Conservation (phyloP, 2,797 vertebrate species). For the Hapalemur alaotrensis region DNA sequence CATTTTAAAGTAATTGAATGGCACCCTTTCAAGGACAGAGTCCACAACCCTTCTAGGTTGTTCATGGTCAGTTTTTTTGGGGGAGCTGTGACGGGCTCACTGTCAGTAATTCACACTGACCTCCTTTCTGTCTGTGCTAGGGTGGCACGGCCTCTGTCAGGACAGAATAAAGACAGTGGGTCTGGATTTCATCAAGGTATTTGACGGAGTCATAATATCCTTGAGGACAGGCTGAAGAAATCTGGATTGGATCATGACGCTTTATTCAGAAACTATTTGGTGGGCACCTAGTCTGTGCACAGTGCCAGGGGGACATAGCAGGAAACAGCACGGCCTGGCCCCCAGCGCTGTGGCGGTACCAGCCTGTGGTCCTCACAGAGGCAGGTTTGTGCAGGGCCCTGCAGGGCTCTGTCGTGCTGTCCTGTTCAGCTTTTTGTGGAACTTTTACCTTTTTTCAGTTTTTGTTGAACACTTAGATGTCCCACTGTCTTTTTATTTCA, state of each 20-base stretch:
- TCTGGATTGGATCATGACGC: not conserved
- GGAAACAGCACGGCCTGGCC: not conserved
- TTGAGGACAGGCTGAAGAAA: not conserved
- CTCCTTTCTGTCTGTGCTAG: not conserved
- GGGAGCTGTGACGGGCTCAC: not conserved
- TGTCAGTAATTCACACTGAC: not conserved
- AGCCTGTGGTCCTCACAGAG: not conserved
- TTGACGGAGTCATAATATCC: not conserved
- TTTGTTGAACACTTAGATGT: not conserved
- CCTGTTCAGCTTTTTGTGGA: not conserved
- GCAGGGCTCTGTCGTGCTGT: not conserved
- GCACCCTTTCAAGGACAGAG: not conserved
- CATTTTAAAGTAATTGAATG: not conserved
- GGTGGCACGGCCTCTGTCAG: not conserved
- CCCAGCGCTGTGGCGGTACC: no score
- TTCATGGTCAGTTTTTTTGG: not conserved
- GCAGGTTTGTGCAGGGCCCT: not conserved
- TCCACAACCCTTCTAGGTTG: not conserved
- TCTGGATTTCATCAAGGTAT: not conserved
- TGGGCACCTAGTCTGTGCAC: not conserved
- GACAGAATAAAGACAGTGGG: not conserved
- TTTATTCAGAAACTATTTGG: not conserved
- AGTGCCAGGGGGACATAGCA: fast-evolving
- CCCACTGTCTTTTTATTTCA: not conserved
- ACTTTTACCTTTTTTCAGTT: not conserved